A percentile compares a stretch with the other conserved stretches of the same genome.
Evolutionary conservation across 2,113 vertebrate genomes (phyloP).

Genomic region (Aviceda subcristata): DNA sequence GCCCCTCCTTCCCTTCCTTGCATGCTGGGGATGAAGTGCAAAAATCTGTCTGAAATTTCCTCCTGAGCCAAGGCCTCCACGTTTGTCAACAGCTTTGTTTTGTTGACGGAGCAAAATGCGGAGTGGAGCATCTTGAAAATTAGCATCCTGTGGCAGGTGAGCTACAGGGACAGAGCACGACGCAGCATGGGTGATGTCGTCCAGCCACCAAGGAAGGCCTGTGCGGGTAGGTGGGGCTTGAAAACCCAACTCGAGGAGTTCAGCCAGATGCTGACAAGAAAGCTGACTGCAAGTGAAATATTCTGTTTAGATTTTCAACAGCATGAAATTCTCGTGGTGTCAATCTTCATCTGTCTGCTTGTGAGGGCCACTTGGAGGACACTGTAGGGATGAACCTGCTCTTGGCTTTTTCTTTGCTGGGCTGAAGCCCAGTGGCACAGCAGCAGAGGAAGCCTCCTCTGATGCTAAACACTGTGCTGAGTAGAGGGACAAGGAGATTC

Average conservation of each 20-base stretch:
- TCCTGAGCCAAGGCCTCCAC: neutral
- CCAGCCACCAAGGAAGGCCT: neutral
- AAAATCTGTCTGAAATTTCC: neutral
- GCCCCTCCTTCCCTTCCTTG: neutral
- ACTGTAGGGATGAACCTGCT: neutral
- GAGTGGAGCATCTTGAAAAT: neutral
- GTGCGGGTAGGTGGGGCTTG: neutral
- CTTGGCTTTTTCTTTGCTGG: neutral
- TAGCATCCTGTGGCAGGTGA: neutral
- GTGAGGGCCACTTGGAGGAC: neutral
- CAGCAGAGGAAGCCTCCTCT: neutral
- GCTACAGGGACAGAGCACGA: neutral
- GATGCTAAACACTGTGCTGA: neutral
- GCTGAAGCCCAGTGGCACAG: neutral
- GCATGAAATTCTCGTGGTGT: neutral
- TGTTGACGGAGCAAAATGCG: neutral
- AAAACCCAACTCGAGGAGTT: neutral
- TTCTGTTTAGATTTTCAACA: neutral
- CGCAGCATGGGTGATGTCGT: accelerated
- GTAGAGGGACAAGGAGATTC: neutral
- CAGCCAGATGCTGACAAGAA: neutral
- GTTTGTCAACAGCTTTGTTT: neutral
- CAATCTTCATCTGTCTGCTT: neutral
- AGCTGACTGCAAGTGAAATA: neutral
- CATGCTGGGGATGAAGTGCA: neutral